Conservation (phyloP, 2,797 vertebrate genomes). For the Allenopithecus nigroviridis region DNA sequence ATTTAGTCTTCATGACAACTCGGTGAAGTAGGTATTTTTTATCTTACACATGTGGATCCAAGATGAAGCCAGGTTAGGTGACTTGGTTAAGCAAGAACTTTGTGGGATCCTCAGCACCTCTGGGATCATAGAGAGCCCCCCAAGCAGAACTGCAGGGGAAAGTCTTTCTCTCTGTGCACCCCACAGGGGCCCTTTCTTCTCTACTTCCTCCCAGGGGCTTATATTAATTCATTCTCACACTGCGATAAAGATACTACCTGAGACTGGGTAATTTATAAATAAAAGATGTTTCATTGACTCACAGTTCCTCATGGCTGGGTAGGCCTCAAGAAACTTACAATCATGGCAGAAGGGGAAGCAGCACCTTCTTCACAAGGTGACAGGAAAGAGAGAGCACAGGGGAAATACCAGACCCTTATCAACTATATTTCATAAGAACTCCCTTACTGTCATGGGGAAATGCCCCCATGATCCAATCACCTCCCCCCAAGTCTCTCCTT, state of each 20-base stretch:
- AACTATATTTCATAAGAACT: background rate
- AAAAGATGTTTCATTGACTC: background rate
- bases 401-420: background rate
- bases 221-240: background rate
- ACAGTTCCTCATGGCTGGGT: background rate
- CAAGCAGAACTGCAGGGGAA: fast-evolving
- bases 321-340: background rate
- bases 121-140: background rate
- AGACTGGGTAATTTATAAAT: background rate
- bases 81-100: background rate
- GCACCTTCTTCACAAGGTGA: background rate
- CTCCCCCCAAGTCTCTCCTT: background rate
- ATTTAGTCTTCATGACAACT: background rate
- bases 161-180: too few species aligned
- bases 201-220: background rate
- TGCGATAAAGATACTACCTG: background rate
- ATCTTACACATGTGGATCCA: too few species aligned
- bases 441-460: background rate
- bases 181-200: background rate
- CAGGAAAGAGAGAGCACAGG: background rate
- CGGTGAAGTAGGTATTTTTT: background rate
- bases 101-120: fast-evolving
- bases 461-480: background rate
- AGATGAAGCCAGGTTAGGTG: background rate
- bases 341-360: background rate